Conservation (phyloP, 2,797 vertebrate species). For the Oreochromis mossambicus region DNA sequence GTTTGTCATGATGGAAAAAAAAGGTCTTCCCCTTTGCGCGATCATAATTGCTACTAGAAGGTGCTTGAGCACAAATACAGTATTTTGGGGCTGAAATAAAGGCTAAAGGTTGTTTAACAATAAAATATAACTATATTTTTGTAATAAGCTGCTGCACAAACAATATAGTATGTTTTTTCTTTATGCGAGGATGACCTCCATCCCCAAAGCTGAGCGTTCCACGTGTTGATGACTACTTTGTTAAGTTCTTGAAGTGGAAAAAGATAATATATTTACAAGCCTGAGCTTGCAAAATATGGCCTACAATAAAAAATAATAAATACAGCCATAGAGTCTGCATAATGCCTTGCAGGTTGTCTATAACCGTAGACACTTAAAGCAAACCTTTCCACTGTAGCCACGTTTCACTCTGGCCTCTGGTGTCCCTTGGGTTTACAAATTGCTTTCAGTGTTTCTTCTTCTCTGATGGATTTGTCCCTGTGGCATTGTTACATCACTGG, state of each 20-base stretch:
- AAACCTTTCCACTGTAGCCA: neutral
- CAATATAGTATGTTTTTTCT: neutral
- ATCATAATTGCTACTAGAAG: neutral
- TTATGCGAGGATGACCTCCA: neutral
- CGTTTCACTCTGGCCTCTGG: neutral
- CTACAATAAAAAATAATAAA: neutral
- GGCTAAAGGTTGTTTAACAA: neutral
- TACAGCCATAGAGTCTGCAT: neutral
- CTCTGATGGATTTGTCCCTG: slow-evolving; percentile 9
- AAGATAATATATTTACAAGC: neutral
- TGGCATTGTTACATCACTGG: slow-evolving; percentile 8
- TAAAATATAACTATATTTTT: neutral
- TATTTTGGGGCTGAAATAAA: neutral
- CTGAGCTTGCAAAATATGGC: neutral
- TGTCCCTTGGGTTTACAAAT: neutral
- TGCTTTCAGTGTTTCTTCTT: neutral
- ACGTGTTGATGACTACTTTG: neutral
- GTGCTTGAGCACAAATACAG: neutral
- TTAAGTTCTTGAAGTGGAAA: neutral
- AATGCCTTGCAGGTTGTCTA: neutral
- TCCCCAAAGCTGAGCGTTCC: neutral
- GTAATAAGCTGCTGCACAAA: neutral
- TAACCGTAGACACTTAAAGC: neutral
- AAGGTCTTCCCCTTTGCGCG: neutral
- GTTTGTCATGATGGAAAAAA: neutral